Evolutionary conservation across 2,113 vertebrate species (phyloP).

Genomic region (Anoplopoma fimbria): DNA sequence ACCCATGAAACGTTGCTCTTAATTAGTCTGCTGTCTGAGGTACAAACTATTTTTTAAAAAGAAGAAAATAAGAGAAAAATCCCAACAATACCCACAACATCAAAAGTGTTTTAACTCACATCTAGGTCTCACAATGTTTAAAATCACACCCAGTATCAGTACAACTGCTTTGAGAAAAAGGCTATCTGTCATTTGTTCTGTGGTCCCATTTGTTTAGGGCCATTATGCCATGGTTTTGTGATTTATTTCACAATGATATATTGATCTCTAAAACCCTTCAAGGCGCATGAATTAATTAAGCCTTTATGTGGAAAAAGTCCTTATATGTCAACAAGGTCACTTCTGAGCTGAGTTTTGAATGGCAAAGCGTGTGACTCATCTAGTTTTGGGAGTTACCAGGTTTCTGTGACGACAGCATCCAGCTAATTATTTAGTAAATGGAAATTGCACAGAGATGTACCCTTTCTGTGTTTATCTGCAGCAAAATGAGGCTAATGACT

Average conservation of each 20-base stretch:
- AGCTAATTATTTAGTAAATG: conserved; percentile 22
- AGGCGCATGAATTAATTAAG: neutral
- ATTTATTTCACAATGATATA: neutral
- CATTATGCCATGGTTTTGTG: neutral
- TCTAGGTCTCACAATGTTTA: neutral
- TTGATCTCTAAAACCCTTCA: conserved; percentile 2
- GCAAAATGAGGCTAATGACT: conserved; percentile 50
- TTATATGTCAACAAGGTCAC: neutral
- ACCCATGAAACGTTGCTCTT: neutral
- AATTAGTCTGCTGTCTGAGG: neutral
- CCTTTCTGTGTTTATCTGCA: conserved; percentile 54
- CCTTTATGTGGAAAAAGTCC: neutral
- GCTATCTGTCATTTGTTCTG: neutral
- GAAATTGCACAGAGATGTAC: conserved; percentile 31
- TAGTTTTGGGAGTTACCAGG: neutral
- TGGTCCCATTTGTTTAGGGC: neutral
- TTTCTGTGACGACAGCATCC: neutral
- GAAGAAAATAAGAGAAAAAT: neutral
- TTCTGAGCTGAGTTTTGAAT: neutral
- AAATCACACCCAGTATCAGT: neutral
- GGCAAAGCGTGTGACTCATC: neutral
- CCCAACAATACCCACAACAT: neutral
- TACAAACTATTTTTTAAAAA: neutral
- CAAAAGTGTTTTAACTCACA: neutral
- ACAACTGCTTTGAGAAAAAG: neutral